Evolutionary conservation across 1,140 invertebrate species (phyloP), one percentile per base, ranked within the genome.

Genomic region (Drosophila novamexicana): DNA sequence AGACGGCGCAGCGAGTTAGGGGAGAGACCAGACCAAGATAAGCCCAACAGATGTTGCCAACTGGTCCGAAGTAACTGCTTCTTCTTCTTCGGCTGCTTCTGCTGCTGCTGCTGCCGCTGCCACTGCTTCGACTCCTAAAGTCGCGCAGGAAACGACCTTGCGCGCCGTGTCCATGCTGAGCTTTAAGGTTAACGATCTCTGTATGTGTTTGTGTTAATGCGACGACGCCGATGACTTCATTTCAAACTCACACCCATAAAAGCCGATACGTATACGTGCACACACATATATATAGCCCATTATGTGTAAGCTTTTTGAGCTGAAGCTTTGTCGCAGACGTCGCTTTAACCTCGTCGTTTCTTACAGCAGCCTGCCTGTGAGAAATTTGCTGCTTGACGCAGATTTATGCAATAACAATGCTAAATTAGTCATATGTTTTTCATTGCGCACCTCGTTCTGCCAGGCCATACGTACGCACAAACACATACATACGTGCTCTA

Each of bases 111-210:
- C 32, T 42, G 36, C 22, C 18, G 18, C 16, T 9, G 12, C 18
- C 22, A 54, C 22, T 56, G 37, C 54, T 37, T 29, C 45, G 10
- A 37, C 56, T 63, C 63, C 68, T 64, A 52, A 66, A 63, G 78
- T 52, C 58, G 54, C 57, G 64, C 53, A 73, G 67, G 75, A 80
- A 82, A 86, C 84, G 91, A 92, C 91, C 91, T 92, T 92, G 90
- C 84, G 79, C 66, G 74, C 61, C 58, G 64, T 65, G 61, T 70
- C 74, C 67, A 72, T 78, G 69, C 59, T 66, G 75, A 86, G 81
- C 76, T 78, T 90, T 88, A 89, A 93, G 92, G 91, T 92, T 91
- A 93, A 92, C 89, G 91, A 91, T 91, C 92, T 92, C 70, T 37
- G 65, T 61, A 45, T 75, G 44, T 66, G 66, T 75, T 16, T 45